These are phyloP conservation scores for Sminthurinus signatus DNA, from an alignment of 1,140 invertebrate genomes.

Conservation along the genomic window DNA sequence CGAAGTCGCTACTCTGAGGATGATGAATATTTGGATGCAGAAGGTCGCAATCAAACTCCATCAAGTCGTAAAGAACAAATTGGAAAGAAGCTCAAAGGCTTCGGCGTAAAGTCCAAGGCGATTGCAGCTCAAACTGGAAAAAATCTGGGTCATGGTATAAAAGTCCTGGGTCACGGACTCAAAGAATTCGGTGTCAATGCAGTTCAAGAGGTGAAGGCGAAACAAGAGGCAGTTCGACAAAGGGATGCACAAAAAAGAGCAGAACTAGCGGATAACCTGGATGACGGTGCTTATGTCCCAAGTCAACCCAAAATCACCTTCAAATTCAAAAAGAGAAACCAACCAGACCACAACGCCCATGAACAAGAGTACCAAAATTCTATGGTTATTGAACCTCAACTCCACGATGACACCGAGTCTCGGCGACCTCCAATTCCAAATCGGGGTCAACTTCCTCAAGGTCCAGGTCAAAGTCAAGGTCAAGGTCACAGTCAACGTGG, in stretches of 20 bases:
- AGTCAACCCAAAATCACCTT: background rate
- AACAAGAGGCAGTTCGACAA: conserved; percentile 25
- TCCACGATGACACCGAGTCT: conserved; percentile 44
- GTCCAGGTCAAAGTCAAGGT: no score
- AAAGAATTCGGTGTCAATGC: conserved; percentile 31
- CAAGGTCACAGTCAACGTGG: no score
- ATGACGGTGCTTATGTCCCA: conserved; percentile 43
- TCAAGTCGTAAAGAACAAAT: conserved; percentile 14
- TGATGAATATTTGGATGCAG: background rate
- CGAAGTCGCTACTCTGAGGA: background rate
- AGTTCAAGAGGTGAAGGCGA: conserved; percentile 31
- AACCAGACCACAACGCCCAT: conserved; percentile 22
- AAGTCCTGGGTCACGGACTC: conserved; percentile 30
- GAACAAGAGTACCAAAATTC: background rate
- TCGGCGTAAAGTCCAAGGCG: conserved; percentile 22
- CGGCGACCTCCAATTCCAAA: conserved; percentile 40
- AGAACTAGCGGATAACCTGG: conserved; percentile 48
- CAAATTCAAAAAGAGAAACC: background rate
- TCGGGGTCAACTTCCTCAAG: background rate
- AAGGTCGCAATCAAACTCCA: conserved; percentile 7
- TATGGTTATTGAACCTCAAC: conserved; percentile 12
- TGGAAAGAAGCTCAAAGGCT: conserved; percentile 24
- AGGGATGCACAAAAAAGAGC: conserved; percentile 45
- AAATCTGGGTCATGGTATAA: conserved; percentile 19
- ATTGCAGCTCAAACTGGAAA: conserved; percentile 29